Percentiles rank a stretch among this genome's conserved stretches.
Conservation (phyloP, 2,888 invertebrate species). For the Boloria euphrosyne region DNA sequence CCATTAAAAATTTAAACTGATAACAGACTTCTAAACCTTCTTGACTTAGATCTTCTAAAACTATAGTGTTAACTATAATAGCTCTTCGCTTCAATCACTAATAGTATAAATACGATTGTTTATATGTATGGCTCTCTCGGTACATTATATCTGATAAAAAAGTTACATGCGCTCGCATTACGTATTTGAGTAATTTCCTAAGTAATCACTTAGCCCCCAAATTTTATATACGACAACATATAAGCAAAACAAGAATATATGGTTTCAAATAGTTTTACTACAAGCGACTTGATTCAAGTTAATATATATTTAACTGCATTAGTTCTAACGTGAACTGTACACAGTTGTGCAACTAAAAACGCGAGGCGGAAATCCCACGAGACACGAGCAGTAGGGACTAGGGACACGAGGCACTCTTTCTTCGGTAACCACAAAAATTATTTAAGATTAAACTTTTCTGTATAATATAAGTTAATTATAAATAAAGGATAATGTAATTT, state of each 20-base stretch:
- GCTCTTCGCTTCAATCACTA: too few relatives aligned
- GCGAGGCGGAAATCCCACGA: constrained; percentile 19
- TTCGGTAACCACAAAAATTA: constrained; percentile 2
- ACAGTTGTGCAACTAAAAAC: constrained; percentile 15
- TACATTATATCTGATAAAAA: too few relatives aligned
- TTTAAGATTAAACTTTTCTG: background rate
- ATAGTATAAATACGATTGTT: too few relatives aligned
- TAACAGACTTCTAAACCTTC: too few relatives aligned
- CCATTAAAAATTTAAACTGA: too few relatives aligned
- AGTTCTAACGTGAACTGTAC: background rate
- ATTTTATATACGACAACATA: background rate
- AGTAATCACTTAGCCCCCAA: too few relatives aligned
- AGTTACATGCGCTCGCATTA: too few relatives aligned
- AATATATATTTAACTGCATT: background rate
- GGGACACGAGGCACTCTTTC: constrained; percentile 14
- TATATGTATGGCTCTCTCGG: too few relatives aligned
- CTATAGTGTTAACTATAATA: too few relatives aligned
- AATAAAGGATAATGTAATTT: too few relatives aligned
- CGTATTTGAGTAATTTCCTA: too few relatives aligned
- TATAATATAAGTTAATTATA: background rate
- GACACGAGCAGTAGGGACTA: background rate
- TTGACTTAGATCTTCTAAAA: too few relatives aligned
- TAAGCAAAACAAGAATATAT: background rate
- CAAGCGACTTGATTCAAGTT: constrained; percentile 1
- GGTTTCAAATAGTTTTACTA: background rate